Base-by-base conservation (phyloP, 2,888 invertebrate species). In the Napeogenes sylphis region DNA sequence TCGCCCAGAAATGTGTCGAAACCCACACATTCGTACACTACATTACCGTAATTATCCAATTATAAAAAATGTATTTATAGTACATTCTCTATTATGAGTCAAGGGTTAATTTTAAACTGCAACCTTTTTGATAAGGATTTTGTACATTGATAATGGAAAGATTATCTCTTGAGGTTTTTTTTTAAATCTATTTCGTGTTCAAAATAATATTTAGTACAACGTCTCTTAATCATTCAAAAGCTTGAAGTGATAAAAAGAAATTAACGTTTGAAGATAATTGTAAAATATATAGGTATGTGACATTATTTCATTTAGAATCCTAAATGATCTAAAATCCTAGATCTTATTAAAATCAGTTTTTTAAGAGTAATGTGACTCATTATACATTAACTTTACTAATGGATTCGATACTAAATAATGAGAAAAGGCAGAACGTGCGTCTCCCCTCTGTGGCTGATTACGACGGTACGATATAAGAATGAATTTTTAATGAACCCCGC, bases 11-110 rank as follows among this genome's bases (percentile, higher is more conserved):
- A 85, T 82, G 85, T 83, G 82, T 81, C 79, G 80, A 80, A 79
- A 83, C 82, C 78, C 81, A 83, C 85, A 83, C 86, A 77, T 77
- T 76, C 79, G 71, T 79, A 77, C 71, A 78, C 81, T 84, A 86
- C 87, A 88, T 90, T 88, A 88, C 82, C 80, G 82, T 89, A 89
- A 90, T 88, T 87, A 89, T 85, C 82, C 83, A 84, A 87, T 87
- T 87, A 87, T 51, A 76, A 82, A 75, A 78, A 78, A 75, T 75
- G 80, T 70, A 61, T 71, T 66, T 66, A 67, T 62, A 68, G 35
- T 59, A 46, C 55, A 56, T 57, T 58, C 30, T 60, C 58, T 61
- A 42, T 47, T 45, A 42, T 47, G 21, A 47, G 5, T 14, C 6
- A 30, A 8, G 51, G 51, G 21, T 51, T 51, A 2, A 51, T 30